Conservation (phyloP, 2,888 invertebrate species). For the Eledona agricola region DNA sequence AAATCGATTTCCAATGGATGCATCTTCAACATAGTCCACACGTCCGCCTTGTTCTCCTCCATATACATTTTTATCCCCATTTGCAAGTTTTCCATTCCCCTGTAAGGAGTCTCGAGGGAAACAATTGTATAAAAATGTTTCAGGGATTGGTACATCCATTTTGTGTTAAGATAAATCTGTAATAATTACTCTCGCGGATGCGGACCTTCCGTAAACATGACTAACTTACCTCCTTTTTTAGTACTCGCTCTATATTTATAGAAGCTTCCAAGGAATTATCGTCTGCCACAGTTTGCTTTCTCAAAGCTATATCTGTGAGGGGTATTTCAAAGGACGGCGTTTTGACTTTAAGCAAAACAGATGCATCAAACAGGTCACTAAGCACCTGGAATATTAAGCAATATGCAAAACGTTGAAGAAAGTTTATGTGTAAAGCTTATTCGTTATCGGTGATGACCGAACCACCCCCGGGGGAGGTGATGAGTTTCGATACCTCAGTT, state of each 20-base stretch:
- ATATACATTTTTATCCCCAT: conserved; percentile 58
- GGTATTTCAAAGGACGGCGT: conserved; percentile 73
- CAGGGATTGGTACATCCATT: conserved; percentile 52
- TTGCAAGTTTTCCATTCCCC: conserved; percentile 59
- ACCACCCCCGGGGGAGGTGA: conserved; percentile 22
- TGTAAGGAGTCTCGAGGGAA: conserved; percentile 60
- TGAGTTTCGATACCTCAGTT: conserved; percentile 28
- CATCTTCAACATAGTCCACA: conserved; percentile 54
- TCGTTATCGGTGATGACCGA: conserved; percentile 19
- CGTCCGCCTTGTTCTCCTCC: conserved; percentile 53
- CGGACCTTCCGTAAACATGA: conserved; percentile 4
- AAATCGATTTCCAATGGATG: conserved; percentile 56
- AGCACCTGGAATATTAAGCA: conserved; percentile 64
- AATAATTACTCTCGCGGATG: too few species aligned
- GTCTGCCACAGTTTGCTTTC: conserved; percentile 73
- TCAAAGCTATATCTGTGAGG: conserved; percentile 70
- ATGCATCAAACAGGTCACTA: conserved; percentile 69
- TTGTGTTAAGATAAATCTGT: conserved; percentile 47
- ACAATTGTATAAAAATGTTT: conserved; percentile 57
- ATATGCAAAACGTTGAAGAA: too few species aligned
- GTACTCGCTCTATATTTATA: conserved; percentile 60
- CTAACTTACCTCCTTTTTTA: conserved; percentile 50
- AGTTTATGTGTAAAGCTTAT: too few species aligned
- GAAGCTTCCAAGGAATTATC: conserved; percentile 73
- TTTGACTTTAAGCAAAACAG: conserved; percentile 63